Percentiles rank a stretch among this genome's conserved stretches.
Evolutionary conservation across 2,113 vertebrate genomes (phyloP).

Genomic region (Sterna hirundo): DNA sequence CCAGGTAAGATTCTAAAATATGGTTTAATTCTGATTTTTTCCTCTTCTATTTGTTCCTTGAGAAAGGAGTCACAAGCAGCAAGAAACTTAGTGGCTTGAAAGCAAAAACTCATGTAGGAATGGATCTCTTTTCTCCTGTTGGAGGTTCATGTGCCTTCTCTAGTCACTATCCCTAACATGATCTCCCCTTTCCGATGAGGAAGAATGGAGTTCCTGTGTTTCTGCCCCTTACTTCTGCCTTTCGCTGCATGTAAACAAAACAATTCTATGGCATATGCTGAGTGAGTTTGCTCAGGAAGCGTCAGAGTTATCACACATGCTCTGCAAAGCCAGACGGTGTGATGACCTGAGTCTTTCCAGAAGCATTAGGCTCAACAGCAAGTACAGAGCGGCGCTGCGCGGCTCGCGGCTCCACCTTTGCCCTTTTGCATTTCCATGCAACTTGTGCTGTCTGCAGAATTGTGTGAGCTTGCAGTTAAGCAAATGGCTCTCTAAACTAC

Average conservation of each 20-base stretch:
- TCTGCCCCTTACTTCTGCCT: background rate
- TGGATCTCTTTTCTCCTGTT: background rate
- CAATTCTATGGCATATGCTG: background rate
- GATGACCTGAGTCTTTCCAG: background rate
- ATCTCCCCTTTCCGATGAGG: background rate
- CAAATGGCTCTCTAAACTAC: background rate
- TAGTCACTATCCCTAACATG: background rate
- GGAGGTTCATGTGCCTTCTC: background rate
- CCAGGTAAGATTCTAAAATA: background rate
- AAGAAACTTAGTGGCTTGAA: background rate
- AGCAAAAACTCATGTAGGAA: background rate
- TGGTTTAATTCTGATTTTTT: background rate
- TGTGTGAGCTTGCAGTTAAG: background rate
- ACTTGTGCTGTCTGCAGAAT: background rate
- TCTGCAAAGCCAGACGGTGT: background rate
- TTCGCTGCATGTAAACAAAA: background rate
- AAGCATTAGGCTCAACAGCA: background rate
- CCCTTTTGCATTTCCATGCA: background rate
- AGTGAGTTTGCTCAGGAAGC: background rate
- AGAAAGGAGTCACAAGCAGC: background rate
- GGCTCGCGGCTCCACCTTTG: background rate
- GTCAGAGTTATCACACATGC: background rate
- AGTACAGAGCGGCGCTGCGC: background rate
- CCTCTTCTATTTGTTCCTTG: background rate
- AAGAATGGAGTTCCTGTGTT: background rate